Evolutionary conservation across 2,888 invertebrate genomes (phyloP).

Genomic region (Apantesis nais): DNA sequence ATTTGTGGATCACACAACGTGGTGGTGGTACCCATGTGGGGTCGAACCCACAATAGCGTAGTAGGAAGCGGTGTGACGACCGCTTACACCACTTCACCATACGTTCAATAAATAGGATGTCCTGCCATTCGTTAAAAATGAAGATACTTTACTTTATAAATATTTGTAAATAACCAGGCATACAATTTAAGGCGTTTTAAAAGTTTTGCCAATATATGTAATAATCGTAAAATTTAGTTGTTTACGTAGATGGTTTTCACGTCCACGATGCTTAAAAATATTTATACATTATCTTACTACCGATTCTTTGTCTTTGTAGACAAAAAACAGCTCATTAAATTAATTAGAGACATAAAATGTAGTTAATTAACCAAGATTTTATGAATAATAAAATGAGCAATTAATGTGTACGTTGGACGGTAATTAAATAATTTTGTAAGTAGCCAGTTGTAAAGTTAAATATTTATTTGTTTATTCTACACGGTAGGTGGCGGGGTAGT

Average conservation of each 20-base stretch:
- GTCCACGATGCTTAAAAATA: neutral
- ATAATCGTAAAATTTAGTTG: neutral
- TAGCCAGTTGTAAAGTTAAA: slow-evolving; percentile 38
- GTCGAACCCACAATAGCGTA: too few relatives aligned
- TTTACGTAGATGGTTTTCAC: neutral
- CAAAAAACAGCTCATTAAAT: slow-evolving; percentile 5
- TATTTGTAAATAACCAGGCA: too few relatives aligned
- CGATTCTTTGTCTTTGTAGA: neutral
- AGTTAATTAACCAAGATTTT: slow-evolving; percentile 26
- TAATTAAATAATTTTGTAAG: slow-evolving; percentile 47
- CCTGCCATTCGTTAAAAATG: too few relatives aligned
- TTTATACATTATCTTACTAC: neutral
- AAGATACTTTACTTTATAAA: too few relatives aligned
- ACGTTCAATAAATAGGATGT: too few relatives aligned
- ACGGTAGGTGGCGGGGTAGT: slow-evolving; percentile 38
- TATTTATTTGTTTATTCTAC: slow-evolving; percentile 37
- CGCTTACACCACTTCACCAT: too few relatives aligned
- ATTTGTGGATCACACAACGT: too few relatives aligned
- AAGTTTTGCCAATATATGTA: neutral
- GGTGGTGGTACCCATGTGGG: too few relatives aligned
- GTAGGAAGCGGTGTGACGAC: too few relatives aligned
- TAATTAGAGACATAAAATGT: slow-evolving; percentile 16
- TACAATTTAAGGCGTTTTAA: neutral
- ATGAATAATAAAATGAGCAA: slow-evolving; percentile 30
- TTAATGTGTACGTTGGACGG: slow-evolving; percentile 13